Base-by-base conservation (phyloP, 2,113 vertebrate species). In the Indicator indicator region DNA sequence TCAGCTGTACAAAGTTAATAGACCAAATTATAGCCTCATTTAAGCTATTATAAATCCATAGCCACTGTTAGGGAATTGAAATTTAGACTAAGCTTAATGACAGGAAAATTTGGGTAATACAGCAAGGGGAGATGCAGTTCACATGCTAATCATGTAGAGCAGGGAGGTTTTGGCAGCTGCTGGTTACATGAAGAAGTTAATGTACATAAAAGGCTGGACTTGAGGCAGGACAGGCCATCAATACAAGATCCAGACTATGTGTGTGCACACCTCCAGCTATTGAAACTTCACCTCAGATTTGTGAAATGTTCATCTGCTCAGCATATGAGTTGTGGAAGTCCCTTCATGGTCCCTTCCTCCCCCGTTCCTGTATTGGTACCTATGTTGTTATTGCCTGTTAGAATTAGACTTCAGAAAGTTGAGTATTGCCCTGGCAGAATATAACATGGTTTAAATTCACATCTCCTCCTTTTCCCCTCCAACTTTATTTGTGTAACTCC, bases 41-140 rank as follows among this genome's bases (percentile, higher is more conserved):
- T 96, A 94, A 90, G 69, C 80, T 94, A 88, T 94, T 96, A 95
- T 88, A 92, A 93, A 96, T 93, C 86, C 76, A 94, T 95, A 95
- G 94, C 63, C 87, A 83, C n/a, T 89, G 71, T 23, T 94, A 79
- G 91, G 62, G 70, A 85, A 89, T 93, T 95, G 93, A 87, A 95
- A 95, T 96, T 95, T 93, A 94, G 90, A 40, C 75, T 94, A 91
- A 94, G 82, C 55, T 96, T 95, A 96, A 91, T 93, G 85, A 95
- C 71, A 93, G 78, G 92, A 96, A 95, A 96, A 96, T 89, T 83
- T 88, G 93, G 56, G 82, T 94, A 67, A 91, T 76, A 89, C 82
- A 94, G 85, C 75, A 93, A 85, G 50, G 75, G 59, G 71, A 88
- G 82, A 93, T 86, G 68, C 78, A 91, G 82, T 87, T 96, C 92